Base-by-base conservation (phyloP, 2,113 vertebrate genomes). In the Ophthalmolycus amberensis region DNA sequence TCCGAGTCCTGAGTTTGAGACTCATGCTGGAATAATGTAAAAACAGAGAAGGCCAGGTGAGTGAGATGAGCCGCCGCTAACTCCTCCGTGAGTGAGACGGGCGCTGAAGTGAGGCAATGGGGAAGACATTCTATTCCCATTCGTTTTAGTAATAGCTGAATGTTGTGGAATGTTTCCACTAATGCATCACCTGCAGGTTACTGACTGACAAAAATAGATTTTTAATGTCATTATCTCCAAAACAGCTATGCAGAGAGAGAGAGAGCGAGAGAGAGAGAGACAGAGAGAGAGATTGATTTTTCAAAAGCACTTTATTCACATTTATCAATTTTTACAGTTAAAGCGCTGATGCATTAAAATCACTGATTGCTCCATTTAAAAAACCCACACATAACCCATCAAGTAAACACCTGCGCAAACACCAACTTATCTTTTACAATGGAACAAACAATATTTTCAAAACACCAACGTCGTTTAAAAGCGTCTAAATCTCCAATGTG, bases 151-250 rank as follows among this genome's bases (percentile, higher is more conserved):
- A 76, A 83, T 71, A 71, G 67, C 54, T 1, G 40, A 68, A 48
- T 79, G 74, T 76, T 80, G 68, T 2, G 1, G 52, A 82, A 89
- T 82, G 77, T 85, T 83, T 86, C 79, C 62, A 40, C 73, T 84
- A 80, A 90, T 82, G 75, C 79, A 77, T 69, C 71, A 77, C 71
- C 88, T 82, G 85, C 84, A 85, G 85, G 85, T 85, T 82, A 76
- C 67, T 48, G 58, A 71, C 59, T 65, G 50, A 76, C 74, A 86
- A 85, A 90, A 90, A 86, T 90, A 87, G 80, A 77, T 73, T 87
- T 87, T 90, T 87, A 89, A 89, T 90, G 78, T 86, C 76, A 90
- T 93, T 88, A 91, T 91, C 88, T 82, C 79, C 54, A 78, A 84
- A 88, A 84, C 67, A 71, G 60, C 71, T 77, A 59, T 66, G 65